Evolutionary conservation across 92 coral and sea anemone genomes (phyloP), one percentile per base, ranked within the genome.

Genomic region (Heteractis magnifica): DNA sequence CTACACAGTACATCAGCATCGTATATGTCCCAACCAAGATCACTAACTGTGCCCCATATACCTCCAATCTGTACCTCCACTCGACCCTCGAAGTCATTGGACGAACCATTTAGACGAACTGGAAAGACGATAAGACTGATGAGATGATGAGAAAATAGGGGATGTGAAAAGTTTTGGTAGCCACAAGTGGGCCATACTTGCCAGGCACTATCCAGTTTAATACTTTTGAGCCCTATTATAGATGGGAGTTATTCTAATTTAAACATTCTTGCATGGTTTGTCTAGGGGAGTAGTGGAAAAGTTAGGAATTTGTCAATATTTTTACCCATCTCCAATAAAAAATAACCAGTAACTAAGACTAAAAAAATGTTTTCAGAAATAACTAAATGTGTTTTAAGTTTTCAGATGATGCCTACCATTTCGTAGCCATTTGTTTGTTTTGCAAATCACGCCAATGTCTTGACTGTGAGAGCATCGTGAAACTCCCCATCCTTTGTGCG

Each of bases 11-110:
- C 93, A 79, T 73, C 79, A 56, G 88, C 88, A 76, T 90, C 93
- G 81, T 79, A 83, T 48, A 90, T 87, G 64, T 90, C 93, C 93
- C 93, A 90, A 6, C 88, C 90, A 21, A 16, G 16, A 75, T 90
- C 93, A 59, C 78, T 70, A 53, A 90, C 71, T 13, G 90, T 90
- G 6, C 93, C 93, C 93, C 93, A 90, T 12, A 90, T 49, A 72
- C 88, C 90, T 15, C 90, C 89, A 41, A 90, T 83, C 34, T 84
- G 62, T 14, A 90, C 86, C 71, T 90, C 93, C n/a, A 84, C 88
- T 13, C 88, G 86, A 18, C 93, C 93, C 77, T 87, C 82, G 56
- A 9, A 84, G 51, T 58, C 18, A 16, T 74, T 26, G 15, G 71
- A 53, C 14, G 79, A 58, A 19, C 86, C 86, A 53, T 34, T 49